These are phyloP conservation scores for Hypanus sabinus DNA, from an alignment of 2,113 vertebrate species.

Conservation along the genomic window DNA sequence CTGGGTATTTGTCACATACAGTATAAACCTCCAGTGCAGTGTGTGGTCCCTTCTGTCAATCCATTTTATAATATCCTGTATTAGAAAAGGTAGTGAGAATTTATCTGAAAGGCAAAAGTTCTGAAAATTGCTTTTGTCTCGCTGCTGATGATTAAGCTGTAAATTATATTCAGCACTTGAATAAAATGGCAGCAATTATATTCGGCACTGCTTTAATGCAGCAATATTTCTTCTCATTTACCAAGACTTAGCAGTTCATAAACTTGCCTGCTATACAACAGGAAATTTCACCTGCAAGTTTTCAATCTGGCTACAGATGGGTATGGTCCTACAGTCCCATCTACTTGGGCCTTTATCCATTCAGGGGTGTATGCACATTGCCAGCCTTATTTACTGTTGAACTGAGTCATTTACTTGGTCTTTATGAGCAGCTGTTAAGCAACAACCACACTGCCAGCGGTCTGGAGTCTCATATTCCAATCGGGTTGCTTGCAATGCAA, in stretches of 20 bases:
- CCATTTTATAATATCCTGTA: not conserved
- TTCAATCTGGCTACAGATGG: not conserved
- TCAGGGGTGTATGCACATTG: no score
- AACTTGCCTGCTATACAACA: not conserved
- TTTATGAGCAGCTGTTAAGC: no score
- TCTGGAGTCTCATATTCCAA: no score
- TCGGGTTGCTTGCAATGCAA: no score
- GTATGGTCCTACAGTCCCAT: not conserved
- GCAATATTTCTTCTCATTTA: not conserved
- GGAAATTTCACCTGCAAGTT: not conserved
- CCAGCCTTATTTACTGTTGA: no score
- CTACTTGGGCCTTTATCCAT: not conserved
- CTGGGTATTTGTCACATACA: not conserved
- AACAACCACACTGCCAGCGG: no score
- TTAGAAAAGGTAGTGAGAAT: not conserved
- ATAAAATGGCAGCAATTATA: not conserved
- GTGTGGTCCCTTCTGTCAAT: not conserved
- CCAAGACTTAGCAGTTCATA: no score
- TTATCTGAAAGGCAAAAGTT: not conserved
- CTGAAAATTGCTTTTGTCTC: no score
- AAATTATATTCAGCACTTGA: not conserved
- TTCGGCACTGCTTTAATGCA: not conserved
- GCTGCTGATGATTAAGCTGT: not conserved
- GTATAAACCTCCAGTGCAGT: not conserved
- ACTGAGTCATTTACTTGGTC: no score